Evolutionary conservation across 1,140 invertebrate genomes (phyloP).

Genomic region (Cherax quadricarinatus): DNA sequence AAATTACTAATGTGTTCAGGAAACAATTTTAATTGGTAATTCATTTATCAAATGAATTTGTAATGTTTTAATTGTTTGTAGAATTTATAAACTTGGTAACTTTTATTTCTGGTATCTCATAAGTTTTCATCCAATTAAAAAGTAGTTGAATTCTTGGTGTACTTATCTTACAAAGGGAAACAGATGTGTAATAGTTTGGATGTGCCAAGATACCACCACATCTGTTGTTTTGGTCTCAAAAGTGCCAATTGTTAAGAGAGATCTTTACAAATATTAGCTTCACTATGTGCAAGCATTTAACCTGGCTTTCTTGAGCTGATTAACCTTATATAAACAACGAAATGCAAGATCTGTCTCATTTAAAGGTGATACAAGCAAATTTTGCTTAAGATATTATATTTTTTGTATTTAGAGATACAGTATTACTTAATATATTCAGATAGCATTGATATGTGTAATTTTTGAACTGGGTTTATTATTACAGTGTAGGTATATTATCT

Average conservation of each 20-base stretch:
- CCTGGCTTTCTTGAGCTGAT: background rate
- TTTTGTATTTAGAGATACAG: conserved; percentile 3
- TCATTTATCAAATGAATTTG: too few relatives aligned
- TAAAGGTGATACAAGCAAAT: background rate
- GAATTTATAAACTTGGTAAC: too few relatives aligned
- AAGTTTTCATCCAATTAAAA: too few relatives aligned
- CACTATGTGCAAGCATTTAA: background rate
- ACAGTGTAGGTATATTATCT: background rate
- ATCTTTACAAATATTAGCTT: background rate
- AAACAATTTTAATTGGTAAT: too few relatives aligned
- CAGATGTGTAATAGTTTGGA: background rate
- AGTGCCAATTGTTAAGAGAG: background rate
- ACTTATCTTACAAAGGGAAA: background rate
- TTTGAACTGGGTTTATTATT: background rate
- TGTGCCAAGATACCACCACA: background rate
- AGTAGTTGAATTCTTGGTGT: too few relatives aligned
- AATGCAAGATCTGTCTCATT: background rate
- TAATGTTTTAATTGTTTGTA: too few relatives aligned
- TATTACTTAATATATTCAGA: background rate
- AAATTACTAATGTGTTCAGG: too few relatives aligned
- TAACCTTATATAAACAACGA: background rate
- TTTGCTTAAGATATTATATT: background rate
- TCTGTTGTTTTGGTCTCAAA: background rate
- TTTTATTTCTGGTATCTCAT: too few relatives aligned
- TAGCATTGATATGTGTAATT: background rate